Conservation (phyloP, 2,113 vertebrate genomes). For the Carettochelys insculpta region DNA sequence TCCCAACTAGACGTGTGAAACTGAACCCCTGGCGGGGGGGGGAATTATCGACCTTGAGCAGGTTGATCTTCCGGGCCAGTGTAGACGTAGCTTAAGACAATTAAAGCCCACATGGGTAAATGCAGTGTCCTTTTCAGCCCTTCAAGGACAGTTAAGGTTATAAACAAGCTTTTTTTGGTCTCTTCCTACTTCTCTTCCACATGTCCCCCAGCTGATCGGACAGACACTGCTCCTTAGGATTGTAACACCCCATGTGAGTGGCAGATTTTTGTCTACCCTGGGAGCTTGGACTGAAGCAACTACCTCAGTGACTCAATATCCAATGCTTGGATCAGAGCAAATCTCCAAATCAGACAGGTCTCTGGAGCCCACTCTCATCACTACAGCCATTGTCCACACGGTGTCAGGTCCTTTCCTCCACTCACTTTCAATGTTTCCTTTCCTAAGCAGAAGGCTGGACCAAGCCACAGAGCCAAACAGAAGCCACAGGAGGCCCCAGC, state of each 20-base stretch:
- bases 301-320: not conserved
- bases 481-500: not conserved
- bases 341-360: not conserved
- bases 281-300: not conserved
- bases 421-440: not conserved
- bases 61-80: no score
- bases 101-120: not conserved
- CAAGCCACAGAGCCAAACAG: not conserved
- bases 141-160: not conserved
- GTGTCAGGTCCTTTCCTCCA: not conserved
- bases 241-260: not conserved
- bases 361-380: not conserved
- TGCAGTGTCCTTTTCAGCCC: not conserved
- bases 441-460: not conserved
- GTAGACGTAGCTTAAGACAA: no score
- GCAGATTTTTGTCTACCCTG: not conserved
- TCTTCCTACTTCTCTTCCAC: not conserved
- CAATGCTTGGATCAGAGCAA: not conserved
- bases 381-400: not conserved
- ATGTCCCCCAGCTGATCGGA: not conserved
- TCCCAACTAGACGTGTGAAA: no score
- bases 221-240: not conserved
- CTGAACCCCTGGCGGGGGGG: no score
- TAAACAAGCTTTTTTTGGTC: not conserved
- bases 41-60: no score